Conservation (phyloP, 2,797 vertebrate genomes). For the Menidia menidia region DNA sequence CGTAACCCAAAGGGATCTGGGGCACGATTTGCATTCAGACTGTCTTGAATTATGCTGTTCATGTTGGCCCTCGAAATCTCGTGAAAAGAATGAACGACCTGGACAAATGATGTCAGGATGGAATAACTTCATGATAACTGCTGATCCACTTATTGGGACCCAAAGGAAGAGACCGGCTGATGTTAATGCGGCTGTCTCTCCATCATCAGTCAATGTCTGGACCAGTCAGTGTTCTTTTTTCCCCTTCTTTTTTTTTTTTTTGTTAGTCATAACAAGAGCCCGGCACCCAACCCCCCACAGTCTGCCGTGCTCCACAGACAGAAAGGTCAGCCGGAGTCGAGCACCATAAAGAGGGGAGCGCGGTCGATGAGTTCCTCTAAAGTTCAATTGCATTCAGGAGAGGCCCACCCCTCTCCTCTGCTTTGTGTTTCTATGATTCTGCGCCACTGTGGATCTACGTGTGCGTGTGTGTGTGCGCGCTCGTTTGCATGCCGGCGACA, state of each 20-base stretch:
- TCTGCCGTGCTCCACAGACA: slow-evolving; percentile 57
- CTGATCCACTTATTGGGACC: not conserved
- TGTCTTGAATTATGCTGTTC: slow-evolving; percentile 32
- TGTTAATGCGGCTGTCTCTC: slow-evolving; percentile 28
- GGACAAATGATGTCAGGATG: slow-evolving; percentile 1
- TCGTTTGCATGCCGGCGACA: not conserved
- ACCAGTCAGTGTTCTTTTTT: slow-evolving; percentile 41
- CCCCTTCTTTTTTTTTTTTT: not conserved
- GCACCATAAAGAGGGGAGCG: slow-evolving; percentile 59
- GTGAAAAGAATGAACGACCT: slow-evolving; percentile 4
- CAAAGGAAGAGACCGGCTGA: slow-evolving; percentile 19
- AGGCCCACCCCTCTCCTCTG: slow-evolving; percentile 46
- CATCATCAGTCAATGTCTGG: slow-evolving; percentile 39
- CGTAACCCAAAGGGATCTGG: slow-evolving; percentile 20
- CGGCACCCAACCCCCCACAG: slow-evolving; percentile 31
- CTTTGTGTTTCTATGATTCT: slow-evolving; percentile 9
- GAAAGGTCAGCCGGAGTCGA: slow-evolving; percentile 68
- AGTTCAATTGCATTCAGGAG: slow-evolving; percentile 74
- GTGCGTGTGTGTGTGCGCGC: slow-evolving; percentile 10
- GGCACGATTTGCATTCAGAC: slow-evolving; percentile 23
- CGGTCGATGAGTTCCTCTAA: slow-evolving; percentile 71
- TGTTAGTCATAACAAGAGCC: slow-evolving; percentile 68
- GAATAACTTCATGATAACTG: slow-evolving; percentile 1
- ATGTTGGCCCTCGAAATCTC: slow-evolving; percentile 16
- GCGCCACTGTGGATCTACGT: slow-evolving; percentile 13